Conservation (phyloP, 37 sponge, comb jelly and placozoan genomes). For the Beroe ovata region DNA sequence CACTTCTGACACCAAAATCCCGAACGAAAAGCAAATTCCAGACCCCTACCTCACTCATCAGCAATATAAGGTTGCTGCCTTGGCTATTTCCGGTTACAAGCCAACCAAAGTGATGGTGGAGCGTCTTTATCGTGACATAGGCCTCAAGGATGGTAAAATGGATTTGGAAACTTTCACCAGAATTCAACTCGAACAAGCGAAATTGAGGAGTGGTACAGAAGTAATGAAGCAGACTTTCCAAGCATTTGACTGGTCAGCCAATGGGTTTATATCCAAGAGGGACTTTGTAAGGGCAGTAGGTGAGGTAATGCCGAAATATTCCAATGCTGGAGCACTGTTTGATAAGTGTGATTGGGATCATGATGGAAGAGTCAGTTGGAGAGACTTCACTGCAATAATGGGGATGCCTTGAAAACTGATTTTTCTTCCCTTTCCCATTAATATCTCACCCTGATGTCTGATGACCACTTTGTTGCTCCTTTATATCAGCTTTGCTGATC, state of each 20-base stretch:
- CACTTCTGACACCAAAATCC: background rate
- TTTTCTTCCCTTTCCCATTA: too few species aligned
- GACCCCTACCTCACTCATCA: constrained; percentile 43
- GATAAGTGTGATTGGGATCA: constrained; percentile 55
- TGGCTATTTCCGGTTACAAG: constrained; percentile 34
- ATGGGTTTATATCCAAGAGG: constrained; percentile 33
- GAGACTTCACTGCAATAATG: constrained; percentile 36
- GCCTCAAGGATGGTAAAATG: background rate
- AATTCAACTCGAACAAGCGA: constrained; percentile 34
- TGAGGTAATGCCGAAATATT: constrained; percentile 44
- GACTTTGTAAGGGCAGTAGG: constrained; percentile 43
- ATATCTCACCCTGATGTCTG: too few species aligned
- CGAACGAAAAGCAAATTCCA: background rate
- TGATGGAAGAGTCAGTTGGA: constrained; percentile 65
- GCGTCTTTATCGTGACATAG: constrained; percentile 5
- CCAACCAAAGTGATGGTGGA: constrained; percentile 37
- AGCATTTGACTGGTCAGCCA: constrained; percentile 17
- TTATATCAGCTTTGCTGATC: too few species aligned
- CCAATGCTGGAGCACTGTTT: constrained; percentile 29
- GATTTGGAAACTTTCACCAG: constrained; percentile 15
- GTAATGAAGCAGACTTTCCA: constrained; percentile 29
- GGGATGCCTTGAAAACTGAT: background rate
- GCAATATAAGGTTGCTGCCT: constrained; percentile 33
- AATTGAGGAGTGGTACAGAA: background rate
- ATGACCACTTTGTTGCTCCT: too few species aligned